phyloP scores from a whole-genome alignment of 1,140 invertebrate species.

The Hylaeus anthracinus region DNA sequence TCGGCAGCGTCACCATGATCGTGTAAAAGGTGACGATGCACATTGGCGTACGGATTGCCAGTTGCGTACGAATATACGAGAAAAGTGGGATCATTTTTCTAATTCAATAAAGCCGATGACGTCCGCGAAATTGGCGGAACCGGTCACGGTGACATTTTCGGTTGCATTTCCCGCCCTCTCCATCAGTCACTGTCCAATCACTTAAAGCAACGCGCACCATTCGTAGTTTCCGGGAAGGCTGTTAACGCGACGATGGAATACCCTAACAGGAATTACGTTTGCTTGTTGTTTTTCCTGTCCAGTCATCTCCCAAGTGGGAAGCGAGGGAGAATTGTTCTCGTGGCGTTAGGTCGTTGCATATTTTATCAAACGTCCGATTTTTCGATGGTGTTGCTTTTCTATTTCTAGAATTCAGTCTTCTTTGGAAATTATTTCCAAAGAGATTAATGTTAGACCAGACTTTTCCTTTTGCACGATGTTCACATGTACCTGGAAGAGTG shows the following conservation, averaged over 20 bases:
- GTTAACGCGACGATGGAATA: background rate
- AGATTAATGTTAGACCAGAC: too few species aligned
- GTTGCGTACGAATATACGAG: slow-evolving; percentile 3
- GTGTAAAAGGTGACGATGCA: slow-evolving; percentile 27
- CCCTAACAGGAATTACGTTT: background rate
- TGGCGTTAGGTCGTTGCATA: too few species aligned
- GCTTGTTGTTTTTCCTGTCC: background rate
- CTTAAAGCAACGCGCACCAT: background rate
- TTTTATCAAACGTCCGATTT: too few species aligned
- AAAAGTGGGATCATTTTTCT: slow-evolving; percentile 37
- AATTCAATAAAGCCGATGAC: slow-evolving; percentile 38
- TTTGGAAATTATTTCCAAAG: too few species aligned
- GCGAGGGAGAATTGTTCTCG: too few species aligned
- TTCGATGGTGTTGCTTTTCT: too few species aligned
- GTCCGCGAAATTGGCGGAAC: slow-evolving; percentile 15
- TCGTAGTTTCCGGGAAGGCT: background rate
- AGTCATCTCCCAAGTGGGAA: background rate
- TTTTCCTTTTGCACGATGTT: too few species aligned
- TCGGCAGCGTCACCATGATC: slow-evolving; percentile 41
- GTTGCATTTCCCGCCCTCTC: background rate
- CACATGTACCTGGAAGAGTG: too few species aligned
- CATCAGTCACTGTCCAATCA: slow-evolving; percentile 19
- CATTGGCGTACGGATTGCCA: slow-evolving; percentile 20
- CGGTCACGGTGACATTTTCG: background rate
- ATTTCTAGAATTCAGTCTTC: too few species aligned